Evolutionary conservation across 2,113 vertebrate species (phyloP), one percentile per base, ranked within the genome.

Genomic region (Nesogale talazaci): DNA sequence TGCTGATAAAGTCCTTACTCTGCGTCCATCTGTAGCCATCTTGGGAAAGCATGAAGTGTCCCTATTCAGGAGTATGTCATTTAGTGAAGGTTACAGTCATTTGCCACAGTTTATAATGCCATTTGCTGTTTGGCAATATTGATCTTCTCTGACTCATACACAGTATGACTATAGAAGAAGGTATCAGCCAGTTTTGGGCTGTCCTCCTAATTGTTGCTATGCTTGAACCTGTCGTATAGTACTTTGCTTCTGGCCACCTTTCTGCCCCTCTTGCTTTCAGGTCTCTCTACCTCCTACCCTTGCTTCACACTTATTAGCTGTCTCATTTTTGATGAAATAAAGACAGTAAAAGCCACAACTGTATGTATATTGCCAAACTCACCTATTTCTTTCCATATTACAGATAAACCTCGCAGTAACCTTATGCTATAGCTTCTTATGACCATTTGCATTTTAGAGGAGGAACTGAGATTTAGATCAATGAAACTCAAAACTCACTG

Each of bases 161-260:
- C 4, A 72, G 16, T 34, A 72, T 72, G 70, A 11, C 36, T 36
- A 36, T 2, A 72, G 19, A 72, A 10, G 2, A 70, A 72, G 36
- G 22, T 72, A 19, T 72, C 36, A 9, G 19, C 17, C 6, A 72
- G 70, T 36, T 16, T 20, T 36, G 17, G 20, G 19, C 70, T 20
- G 22, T 22, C 16, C 36, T 72, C 29, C 36, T 17, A 72, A 36
- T 72, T 20, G 6, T 10, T 36, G n/a, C 34, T 22, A 10, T 72
- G 34, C 9, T 72, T 72, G 70, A 72, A 2, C 36, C 7, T 70
- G 15, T 29, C 20, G 3, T 1, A 12, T 14, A 34, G 10, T 8
- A 29, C n/a, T 3, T 19, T 22, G 0, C 0, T 14, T 0, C 2
- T 2, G 11, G 5, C 22, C 11, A 34, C 20, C 57, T 61, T 23